phyloP scores from a whole-genome alignment of 2,797 vertebrate genomes.

The Molossus molossus region DNA sequence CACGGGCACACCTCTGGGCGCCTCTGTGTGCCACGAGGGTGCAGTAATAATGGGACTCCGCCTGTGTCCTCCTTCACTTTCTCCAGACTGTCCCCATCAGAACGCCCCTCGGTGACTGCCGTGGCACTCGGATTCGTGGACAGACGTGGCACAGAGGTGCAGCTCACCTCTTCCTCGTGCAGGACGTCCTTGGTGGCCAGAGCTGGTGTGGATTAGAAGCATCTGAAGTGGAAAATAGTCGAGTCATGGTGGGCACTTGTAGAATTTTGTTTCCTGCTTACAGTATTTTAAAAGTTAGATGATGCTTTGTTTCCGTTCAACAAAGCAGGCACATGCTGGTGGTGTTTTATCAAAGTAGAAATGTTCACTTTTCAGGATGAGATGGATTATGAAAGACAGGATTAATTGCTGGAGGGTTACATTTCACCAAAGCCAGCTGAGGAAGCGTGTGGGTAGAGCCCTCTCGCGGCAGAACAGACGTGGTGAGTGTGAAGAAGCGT shows the following conservation, averaged over 20 bases:
- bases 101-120: conserved; percentile 65
- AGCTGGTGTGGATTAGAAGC: conserved; percentile 62
- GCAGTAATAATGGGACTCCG: conserved; percentile 12
- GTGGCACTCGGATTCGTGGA: conserved; percentile 84
- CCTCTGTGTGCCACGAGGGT: background rate
- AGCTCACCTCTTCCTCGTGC: conserved; percentile 73
- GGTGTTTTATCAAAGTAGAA: conserved; percentile 67
- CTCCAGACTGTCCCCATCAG: conserved; percentile 59
- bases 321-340: conserved; percentile 56
- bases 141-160: conserved; percentile 71
- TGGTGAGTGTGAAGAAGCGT: conserved; percentile 44
- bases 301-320: conserved; percentile 80
- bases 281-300: conserved; percentile 81
- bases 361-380: conserved; percentile 41
- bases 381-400: conserved; percentile 14
- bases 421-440: conserved; percentile 66
- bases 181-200: conserved; percentile 69
- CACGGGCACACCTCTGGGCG: background rate
- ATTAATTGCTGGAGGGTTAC: conserved; percentile 72
- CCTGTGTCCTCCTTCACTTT: background rate
- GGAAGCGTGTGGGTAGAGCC: background rate
- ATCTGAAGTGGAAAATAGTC: conserved; percentile 77
- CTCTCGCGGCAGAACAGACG: background rate
- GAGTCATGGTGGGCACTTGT: conserved; percentile 58
- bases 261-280: conserved; percentile 74